phyloP scores from a whole-genome alignment of 2,888 invertebrate species.

The Oligia latruncula region DNA sequence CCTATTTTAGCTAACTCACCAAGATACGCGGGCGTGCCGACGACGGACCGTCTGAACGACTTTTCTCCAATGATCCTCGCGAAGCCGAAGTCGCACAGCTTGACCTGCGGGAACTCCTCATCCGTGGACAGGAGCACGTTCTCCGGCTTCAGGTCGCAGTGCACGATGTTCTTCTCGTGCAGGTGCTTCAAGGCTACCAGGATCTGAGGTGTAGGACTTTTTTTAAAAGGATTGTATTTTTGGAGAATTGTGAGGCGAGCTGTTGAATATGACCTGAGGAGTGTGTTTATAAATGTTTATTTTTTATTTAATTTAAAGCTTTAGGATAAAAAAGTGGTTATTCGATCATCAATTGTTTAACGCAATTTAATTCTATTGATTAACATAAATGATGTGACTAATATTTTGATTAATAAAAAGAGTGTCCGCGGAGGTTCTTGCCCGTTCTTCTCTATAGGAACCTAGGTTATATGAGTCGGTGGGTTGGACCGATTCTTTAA shows the following conservation, averaged over 20 bases:
- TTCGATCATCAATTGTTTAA: background rate
- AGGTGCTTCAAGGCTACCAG: constrained; percentile 98
- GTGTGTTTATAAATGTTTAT: background rate
- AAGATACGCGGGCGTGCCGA: constrained; percentile 99
- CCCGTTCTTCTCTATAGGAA: background rate
- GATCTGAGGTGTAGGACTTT: constrained; percentile 91
- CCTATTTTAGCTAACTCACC: constrained; percentile 89
- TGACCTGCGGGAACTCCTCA: constrained; percentile 99
- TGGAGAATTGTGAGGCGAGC: background rate
- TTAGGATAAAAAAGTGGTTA: background rate
- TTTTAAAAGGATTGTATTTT: background rate
- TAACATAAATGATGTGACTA: background rate
- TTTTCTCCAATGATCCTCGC: constrained; percentile 99
- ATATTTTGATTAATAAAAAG: background rate
- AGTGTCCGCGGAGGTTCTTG: background rate
- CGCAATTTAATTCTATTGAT: background rate
- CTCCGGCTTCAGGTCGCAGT: constrained; percentile 99
- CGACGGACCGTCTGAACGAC: constrained; percentile 98
- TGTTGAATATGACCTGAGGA: background rate
- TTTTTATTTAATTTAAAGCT: background rate
- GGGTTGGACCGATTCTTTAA: background rate
- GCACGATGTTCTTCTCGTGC: constrained; percentile 99
- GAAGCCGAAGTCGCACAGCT: constrained; percentile 99
- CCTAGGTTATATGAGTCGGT: too few species aligned
- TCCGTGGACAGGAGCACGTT: constrained; percentile 99